phyloP scores from a whole-genome alignment of 2,797 vertebrate species.

The Enteromius argenteus region DNA sequence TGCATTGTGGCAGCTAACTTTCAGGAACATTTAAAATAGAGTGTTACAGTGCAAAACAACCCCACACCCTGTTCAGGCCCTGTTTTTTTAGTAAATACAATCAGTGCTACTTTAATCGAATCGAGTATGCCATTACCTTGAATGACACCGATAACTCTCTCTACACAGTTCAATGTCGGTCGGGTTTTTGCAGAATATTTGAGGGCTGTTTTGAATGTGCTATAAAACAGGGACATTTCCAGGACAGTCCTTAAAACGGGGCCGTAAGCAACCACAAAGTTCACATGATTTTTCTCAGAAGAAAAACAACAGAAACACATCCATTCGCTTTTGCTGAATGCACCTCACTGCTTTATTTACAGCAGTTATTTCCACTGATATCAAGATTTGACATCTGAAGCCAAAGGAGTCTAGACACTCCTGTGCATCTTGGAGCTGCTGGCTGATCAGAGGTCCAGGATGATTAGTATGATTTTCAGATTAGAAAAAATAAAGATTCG shows the following conservation, averaged over 20 bases:
- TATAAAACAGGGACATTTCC: not conserved
- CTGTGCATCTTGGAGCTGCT: slow-evolving; percentile 72
- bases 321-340: slow-evolving; percentile 66
- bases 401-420: slow-evolving; percentile 68
- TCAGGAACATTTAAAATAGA: not conserved
- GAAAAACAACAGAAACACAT: slow-evolving; percentile 34
- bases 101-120: not conserved
- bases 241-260: not conserved
- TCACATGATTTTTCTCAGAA: not conserved
- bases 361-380: slow-evolving; percentile 81
- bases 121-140: not conserved
- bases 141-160: not conserved
- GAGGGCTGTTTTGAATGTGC: not conserved
- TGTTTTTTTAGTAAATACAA: not conserved
- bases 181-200: not conserved
- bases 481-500: slow-evolving; percentile 80
- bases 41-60: not conserved
- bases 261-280: not conserved
- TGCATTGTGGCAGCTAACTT: not conserved
- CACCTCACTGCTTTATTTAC: slow-evolving; percentile 81
- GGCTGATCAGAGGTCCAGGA: slow-evolving; percentile 76
- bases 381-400: slow-evolving; percentile 75
- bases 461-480: slow-evolving; percentile 78
- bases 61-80: not conserved
- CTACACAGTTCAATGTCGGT: not conserved